These are phyloP conservation scores for Calephelis perditalis DNA, from an alignment of 2,888 invertebrate species.

Conservation along the genomic window DNA sequence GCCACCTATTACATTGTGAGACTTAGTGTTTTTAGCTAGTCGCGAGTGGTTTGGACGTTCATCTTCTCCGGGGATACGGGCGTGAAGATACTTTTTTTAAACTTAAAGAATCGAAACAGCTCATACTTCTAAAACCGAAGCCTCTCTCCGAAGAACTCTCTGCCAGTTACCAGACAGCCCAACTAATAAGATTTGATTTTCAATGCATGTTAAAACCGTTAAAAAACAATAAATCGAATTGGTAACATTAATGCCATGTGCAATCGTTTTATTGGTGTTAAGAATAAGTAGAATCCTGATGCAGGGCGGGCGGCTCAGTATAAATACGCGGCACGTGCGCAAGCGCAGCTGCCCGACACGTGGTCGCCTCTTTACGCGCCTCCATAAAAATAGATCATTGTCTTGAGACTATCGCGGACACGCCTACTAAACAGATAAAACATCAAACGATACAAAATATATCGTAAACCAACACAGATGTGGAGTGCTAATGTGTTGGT, in stretches of 20 bases:
- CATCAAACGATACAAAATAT: slow-evolving; percentile 65
- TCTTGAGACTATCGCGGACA: slow-evolving; percentile 51
- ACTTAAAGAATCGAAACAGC: no score
- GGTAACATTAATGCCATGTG: slow-evolving; percentile 8
- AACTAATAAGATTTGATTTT: background rate
- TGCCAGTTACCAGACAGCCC: no score
- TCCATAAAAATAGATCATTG: slow-evolving; percentile 74
- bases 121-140: no score
- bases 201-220: background rate
- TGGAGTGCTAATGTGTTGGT: slow-evolving; percentile 10
- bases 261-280: slow-evolving; percentile 19
- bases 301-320: slow-evolving; percentile 51
- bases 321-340: slow-evolving; percentile 74
- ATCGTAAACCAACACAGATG: slow-evolving; percentile 14
- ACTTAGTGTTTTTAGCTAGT: no score
- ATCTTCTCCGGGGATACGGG: no score
- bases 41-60: no score
- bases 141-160: no score
- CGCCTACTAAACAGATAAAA: slow-evolving; percentile 71
- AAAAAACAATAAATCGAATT: slow-evolving; percentile 10
- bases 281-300: slow-evolving; percentile 29
- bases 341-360: slow-evolving; percentile 72
- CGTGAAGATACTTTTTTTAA: no score
- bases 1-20: no score
- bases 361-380: slow-evolving; percentile 65